phyloP scores from a whole-genome alignment of 2,797 vertebrate species.

The Mormyrus proboscirostris region DNA sequence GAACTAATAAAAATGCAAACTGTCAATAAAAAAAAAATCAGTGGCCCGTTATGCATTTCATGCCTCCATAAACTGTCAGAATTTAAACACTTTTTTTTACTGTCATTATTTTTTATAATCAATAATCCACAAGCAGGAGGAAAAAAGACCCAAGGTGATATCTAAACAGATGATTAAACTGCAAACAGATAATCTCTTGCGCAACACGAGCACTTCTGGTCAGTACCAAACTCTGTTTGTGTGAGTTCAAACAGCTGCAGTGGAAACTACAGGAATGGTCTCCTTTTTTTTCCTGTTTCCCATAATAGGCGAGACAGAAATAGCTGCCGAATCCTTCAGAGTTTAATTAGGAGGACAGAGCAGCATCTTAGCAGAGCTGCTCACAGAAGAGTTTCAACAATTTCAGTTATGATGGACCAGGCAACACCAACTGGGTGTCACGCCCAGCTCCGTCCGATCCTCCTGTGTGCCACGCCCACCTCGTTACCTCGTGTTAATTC shows the following conservation, averaged over 20 bases:
- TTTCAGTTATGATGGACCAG: background rate
- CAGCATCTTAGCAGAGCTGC: background rate
- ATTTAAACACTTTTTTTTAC: background rate
- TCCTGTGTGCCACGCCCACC: too few relatives aligned
- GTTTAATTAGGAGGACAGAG: background rate
- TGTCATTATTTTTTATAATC: background rate
- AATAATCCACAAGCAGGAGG: background rate
- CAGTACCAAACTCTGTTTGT: background rate
- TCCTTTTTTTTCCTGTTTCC: background rate
- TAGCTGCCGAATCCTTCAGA: background rate
- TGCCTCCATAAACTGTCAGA: background rate
- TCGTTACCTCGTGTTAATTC: too few relatives aligned
- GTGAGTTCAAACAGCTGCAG: background rate
- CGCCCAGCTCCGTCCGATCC: too few relatives aligned
- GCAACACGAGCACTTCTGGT: background rate
- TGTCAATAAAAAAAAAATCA: background rate
- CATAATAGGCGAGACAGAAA: background rate
- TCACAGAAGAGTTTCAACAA: background rate
- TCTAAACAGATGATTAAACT: background rate
- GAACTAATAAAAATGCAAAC: background rate
- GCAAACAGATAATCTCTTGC: background rate
- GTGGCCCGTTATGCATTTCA: background rate
- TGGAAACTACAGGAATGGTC: background rate
- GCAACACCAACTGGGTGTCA: background rate
- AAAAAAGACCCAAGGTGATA: background rate